Conservation (phyloP, 2,888 invertebrate species). For the Bimastos eiseni region DNA sequence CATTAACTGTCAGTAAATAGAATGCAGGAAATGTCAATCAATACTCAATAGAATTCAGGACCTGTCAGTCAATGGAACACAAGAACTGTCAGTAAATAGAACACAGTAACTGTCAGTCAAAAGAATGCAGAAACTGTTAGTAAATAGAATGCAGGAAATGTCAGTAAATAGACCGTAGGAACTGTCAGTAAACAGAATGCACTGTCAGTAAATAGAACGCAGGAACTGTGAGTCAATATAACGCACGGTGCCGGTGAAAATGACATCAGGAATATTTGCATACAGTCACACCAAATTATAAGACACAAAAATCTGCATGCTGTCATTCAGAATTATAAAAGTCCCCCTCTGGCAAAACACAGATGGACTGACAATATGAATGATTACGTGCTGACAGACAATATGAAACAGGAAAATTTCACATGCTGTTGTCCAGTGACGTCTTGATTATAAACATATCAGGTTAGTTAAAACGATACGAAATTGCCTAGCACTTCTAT, state of each 20-base stretch:
- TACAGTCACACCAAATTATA: background rate
- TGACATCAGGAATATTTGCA: background rate
- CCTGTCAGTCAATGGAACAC: background rate
- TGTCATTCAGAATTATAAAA: background rate
- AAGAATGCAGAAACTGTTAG: conserved; percentile 59
- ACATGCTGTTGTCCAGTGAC: background rate
- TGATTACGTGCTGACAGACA: background rate
- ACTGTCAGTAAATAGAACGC: too few relatives aligned
- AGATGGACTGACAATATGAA: background rate
- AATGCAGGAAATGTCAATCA: background rate
- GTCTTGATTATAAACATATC: background rate
- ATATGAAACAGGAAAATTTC: background rate
- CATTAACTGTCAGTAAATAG: too few relatives aligned
- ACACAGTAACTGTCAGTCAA: background rate
- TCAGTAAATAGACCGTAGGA: conserved; percentile 51
- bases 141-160: conserved; percentile 60
- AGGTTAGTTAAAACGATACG: background rate
- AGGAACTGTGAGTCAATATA: background rate
- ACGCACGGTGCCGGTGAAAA: background rate
- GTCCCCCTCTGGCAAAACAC: too few relatives aligned
- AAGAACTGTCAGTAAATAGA: too few relatives aligned
- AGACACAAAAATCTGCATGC: background rate
- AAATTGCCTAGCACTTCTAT: background rate
- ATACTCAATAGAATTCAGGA: background rate
- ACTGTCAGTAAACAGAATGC: conserved; percentile 51